These are phyloP conservation scores for Elephas maximus DNA, from an alignment of 2,113 vertebrate genomes.

Conservation along the genomic window DNA sequence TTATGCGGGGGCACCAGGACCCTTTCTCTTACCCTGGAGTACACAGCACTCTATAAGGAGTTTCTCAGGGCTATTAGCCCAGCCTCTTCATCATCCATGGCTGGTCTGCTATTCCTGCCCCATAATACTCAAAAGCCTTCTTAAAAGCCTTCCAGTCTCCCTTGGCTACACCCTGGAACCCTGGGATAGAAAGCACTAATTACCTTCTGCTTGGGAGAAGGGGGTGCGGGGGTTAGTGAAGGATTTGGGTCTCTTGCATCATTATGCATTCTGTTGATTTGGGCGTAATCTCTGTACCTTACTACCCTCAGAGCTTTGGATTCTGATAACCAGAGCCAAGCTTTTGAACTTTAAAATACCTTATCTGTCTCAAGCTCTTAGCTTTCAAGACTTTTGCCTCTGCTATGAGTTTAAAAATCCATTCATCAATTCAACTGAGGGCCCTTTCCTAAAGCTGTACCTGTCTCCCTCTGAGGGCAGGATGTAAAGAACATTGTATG, in stretches of 20 bases:
- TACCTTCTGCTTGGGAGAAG: background rate
- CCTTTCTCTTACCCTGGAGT: background rate
- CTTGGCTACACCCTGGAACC: background rate
- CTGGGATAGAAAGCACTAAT: background rate
- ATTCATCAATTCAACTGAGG: background rate
- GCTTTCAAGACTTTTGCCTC: background rate
- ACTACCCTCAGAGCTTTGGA: background rate
- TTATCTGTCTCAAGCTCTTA: conserved; percentile 45
- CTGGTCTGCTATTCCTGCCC: background rate
- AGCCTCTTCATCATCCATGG: background rate
- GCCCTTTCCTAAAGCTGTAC: background rate
- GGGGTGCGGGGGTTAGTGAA: background rate
- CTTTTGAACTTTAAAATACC: conserved; percentile 11
- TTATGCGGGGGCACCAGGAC: background rate
- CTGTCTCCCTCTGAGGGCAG: background rate
- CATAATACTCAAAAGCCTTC: background rate
- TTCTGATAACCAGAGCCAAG: conserved; percentile 10
- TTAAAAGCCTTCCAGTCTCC: background rate
- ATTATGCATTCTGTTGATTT: background rate
- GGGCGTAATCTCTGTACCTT: background rate
- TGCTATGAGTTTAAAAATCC: conserved; percentile 36
- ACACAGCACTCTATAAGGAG: background rate
- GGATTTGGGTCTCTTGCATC: background rate
- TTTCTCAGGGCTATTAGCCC: background rate
- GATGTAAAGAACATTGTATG: background rate